Base-by-base conservation (phyloP, 2,797 vertebrate genomes). In the Melanogrammus aeglefinus region DNA sequence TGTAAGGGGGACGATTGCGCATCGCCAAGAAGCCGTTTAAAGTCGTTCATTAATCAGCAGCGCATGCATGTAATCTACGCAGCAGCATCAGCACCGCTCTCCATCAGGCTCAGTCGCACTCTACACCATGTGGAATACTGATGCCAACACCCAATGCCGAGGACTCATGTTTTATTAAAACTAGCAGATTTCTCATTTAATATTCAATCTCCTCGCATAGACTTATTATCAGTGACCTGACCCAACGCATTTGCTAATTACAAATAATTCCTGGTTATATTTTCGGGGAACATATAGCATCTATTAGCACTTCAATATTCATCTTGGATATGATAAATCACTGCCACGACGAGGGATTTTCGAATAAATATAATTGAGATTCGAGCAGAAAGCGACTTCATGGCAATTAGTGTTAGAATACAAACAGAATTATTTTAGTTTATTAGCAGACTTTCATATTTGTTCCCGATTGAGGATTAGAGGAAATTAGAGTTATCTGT, bases 381-480 rank as follows among this genome's bases (percentile, higher is more conserved):
- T 84, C 78, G 69, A 90, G 82, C 82, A 89, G 81, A 89, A 87
- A 90, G 85, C 76, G 79, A 80, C 82, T 84, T 90, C 81, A 83
- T 77, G 80, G 85, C 88, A 90, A 91, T 92, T 89, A 89, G 76
- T 78, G 82, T 70, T 86, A 78, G 85, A 88, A 91, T 80, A 86
- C 80, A 86, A 88, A 86, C 79, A 87, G 82, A 84, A 84, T 73
- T 76, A 80, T 29, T 33, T 21, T 80, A 76, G 84, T 90, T 81
- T 86, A 88, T 81, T 8, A 69, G 82, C 81, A 82, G 85, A 84
- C 81, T 85, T 90, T 35, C 85, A 85, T 89, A 84, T 85, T 86
- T 92, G 89, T 91, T 93, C 89, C 80, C 86, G 88, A 81, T 85
- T 84, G 81, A 81, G 90, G 91, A 93, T 92, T 92, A 88, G 76